Conservation (phyloP, 2,888 invertebrate genomes). For the Hololepta plana region DNA sequence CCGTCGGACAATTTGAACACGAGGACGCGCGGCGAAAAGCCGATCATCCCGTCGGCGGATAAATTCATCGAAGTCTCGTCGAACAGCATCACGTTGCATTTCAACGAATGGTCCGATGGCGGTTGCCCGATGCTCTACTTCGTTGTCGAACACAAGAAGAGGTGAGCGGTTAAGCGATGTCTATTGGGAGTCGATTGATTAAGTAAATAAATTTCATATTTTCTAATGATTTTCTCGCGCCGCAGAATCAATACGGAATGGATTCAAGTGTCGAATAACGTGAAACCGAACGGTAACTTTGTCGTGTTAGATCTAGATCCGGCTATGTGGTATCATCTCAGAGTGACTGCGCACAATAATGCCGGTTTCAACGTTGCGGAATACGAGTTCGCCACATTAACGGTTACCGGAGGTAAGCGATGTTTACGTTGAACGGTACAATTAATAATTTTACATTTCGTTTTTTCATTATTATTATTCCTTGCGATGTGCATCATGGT, state of each 20-base stretch:
- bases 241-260: slow-evolving; percentile 73
- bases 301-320: slow-evolving; percentile 82
- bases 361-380: slow-evolving; percentile 91
- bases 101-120: slow-evolving; percentile 86
- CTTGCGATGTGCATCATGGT: too few relatives aligned
- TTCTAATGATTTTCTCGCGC: slow-evolving; percentile 9
- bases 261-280: slow-evolving; percentile 88
- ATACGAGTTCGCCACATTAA: slow-evolving; percentile 89
- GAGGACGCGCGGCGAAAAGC: slow-evolving; percentile 84
- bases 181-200: not conserved
- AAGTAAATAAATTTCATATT: slow-evolving; percentile 3
- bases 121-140: slow-evolving; percentile 93
- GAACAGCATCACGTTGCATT: slow-evolving; percentile 81
- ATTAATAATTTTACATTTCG: slow-evolving; percentile 8
- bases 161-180: slow-evolving; percentile 36
- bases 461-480: slow-evolving; percentile 8
- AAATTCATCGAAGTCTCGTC: slow-evolving; percentile 84
- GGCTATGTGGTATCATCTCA: slow-evolving; percentile 82
- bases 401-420: slow-evolving; percentile 76
- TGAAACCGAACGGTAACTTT: slow-evolving; percentile 79
- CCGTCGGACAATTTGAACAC: slow-evolving; percentile 78
- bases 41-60: slow-evolving; percentile 77
- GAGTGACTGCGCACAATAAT: slow-evolving; percentile 86
- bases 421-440: too few relatives aligned
- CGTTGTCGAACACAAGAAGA: slow-evolving; percentile 86